phyloP scores from a whole-genome alignment of 2,797 vertebrate genomes.

The Masticophis lateralis region DNA sequence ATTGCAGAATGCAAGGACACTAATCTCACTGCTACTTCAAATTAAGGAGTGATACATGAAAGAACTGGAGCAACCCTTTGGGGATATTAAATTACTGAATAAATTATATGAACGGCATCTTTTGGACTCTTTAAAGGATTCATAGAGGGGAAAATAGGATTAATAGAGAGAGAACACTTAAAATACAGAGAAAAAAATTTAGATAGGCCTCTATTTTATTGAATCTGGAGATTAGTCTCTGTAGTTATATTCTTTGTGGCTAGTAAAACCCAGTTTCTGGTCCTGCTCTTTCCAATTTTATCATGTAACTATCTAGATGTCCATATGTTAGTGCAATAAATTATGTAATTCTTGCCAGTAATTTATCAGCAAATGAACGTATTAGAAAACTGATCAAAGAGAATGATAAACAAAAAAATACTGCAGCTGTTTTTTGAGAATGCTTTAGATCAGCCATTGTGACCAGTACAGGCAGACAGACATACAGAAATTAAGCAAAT shows the following conservation, averaged over 20 bases:
- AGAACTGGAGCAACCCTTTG: not conserved
- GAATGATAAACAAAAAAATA: not conserved
- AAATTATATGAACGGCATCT: not conserved
- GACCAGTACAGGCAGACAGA: not conserved
- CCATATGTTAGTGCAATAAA: not conserved
- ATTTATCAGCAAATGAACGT: not conserved
- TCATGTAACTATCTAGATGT: not conserved
- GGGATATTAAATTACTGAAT: not conserved
- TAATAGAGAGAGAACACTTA: not conserved
- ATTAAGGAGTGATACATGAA: no score
- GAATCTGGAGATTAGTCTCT: not conserved
- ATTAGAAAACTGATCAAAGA: not conserved
- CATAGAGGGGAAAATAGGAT: not conserved
- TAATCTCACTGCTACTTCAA: not conserved
- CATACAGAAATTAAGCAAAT: not conserved
- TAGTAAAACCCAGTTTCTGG: not conserved
- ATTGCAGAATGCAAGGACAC: not conserved
- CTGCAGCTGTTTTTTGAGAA: not conserved
- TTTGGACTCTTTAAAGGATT: not conserved
- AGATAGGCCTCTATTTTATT: not conserved
- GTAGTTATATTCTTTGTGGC: not conserved
- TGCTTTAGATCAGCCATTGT: not conserved
- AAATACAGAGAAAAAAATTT: not conserved
- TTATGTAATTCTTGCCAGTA: not conserved
- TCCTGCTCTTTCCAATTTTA: not conserved